Percentiles rank a stretch among this genome's conserved stretches.
These are phyloP conservation scores for Arctia plantaginis DNA, from an alignment of 2,888 invertebrate species.

Conservation along the genomic window DNA sequence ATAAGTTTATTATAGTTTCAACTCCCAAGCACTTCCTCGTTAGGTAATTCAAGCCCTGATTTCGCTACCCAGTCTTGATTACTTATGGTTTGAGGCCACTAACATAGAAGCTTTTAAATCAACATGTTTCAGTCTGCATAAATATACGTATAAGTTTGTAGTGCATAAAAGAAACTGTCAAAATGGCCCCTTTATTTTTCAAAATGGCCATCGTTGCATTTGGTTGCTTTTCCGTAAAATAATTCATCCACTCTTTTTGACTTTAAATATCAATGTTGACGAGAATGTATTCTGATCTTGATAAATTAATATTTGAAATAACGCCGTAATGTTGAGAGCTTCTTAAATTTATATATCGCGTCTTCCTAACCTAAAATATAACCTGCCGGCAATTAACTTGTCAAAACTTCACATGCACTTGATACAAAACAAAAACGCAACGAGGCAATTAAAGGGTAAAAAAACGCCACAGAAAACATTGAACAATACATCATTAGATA, in stretches of 20 bases:
- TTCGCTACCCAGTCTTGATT: background rate
- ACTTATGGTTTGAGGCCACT: too few relatives aligned
- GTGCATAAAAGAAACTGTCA: background rate
- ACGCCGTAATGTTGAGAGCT: background rate
- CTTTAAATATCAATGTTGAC: too few relatives aligned
- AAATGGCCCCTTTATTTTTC: too few relatives aligned
- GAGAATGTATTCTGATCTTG: background rate
- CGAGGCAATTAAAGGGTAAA: background rate
- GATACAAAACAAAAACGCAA: conserved; percentile 6
- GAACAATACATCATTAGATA: conserved; percentile 46
- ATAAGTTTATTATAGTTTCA: background rate
- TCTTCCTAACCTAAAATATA: background rate
- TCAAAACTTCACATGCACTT: conserved; percentile 13
- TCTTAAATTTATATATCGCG: background rate
- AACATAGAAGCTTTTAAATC: too few relatives aligned
- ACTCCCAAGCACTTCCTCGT: background rate
- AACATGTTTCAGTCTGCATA: too few relatives aligned
- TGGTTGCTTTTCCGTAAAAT: too few relatives aligned
- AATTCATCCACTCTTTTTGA: too few relatives aligned
- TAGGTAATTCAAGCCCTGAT: background rate
- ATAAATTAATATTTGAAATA: background rate
- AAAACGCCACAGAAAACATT: conserved; percentile 26
- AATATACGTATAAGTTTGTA: too few relatives aligned
- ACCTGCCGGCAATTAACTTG: conserved; percentile 3
- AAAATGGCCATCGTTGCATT: too few relatives aligned